phyloP scores from a whole-genome alignment of 2,797 vertebrate genomes.

The Lepus townsendii region DNA sequence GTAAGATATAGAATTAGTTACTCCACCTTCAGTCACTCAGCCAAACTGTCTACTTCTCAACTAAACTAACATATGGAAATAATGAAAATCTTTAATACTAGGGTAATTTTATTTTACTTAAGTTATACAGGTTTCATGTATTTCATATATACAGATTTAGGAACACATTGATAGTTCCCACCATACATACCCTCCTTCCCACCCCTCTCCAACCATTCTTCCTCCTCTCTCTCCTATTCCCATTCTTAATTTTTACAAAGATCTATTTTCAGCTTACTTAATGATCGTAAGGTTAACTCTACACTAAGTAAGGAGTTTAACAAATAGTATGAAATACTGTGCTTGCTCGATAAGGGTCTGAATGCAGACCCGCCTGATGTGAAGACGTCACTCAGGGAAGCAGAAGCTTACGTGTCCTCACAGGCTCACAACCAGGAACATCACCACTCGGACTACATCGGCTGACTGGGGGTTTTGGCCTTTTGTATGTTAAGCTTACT shows the following conservation, averaged over 20 bases:
- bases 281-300: too few species aligned
- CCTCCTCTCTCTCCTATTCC: neutral
- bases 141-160: too few species aligned
- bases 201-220: too few species aligned
- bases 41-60: slow-evolving; percentile 45
- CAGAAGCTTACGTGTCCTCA: neutral
- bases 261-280: too few species aligned
- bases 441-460: neutral
- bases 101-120: neutral
- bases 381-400: slow-evolving; percentile 6
- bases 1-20: neutral
- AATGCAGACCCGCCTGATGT: neutral
- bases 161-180: too few species aligned
- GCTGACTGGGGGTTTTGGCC: neutral
- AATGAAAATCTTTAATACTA: neutral
- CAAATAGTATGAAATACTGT: neutral
- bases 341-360: neutral
- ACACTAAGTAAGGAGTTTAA: too few species aligned
- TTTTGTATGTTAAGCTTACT: slow-evolving; percentile 15
- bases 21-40: slow-evolving; percentile 3
- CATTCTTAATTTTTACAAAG: too few species aligned
- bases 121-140: too few species aligned
- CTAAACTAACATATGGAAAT: neutral
- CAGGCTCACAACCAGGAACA: neutral
- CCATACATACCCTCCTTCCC: too few species aligned